phyloP scores from a whole-genome alignment of 2,888 invertebrate species.

The Diogma glabrata region DNA sequence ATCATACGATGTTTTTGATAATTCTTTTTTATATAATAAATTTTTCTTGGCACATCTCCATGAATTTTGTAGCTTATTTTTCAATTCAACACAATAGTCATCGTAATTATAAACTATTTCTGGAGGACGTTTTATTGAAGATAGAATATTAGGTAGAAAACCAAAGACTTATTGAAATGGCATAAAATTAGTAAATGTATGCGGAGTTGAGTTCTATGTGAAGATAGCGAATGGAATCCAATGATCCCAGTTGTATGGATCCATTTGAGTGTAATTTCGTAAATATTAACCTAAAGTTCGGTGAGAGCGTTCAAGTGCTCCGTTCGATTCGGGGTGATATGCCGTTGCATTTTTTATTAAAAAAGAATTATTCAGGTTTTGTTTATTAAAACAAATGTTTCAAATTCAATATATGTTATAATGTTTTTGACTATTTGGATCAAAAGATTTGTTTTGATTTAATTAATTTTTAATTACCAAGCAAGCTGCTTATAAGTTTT shows the following conservation, averaged over 20 bases:
- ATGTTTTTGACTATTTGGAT: no score
- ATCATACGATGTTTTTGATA: background rate
- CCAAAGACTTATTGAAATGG: no score
- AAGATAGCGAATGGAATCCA: background rate
- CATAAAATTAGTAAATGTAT: background rate
- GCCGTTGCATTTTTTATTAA: background rate
- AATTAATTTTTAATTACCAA: no score
- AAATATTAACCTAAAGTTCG: background rate
- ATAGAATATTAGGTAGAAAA: background rate
- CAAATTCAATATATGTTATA: no score
- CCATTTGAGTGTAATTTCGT: background rate
- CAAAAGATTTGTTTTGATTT: no score
- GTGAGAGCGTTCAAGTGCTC: background rate
- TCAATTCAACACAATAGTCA: background rate
- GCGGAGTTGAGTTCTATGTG: background rate
- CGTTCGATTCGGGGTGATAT: background rate
- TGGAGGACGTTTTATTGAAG: background rate
- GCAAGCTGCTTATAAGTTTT: no score
- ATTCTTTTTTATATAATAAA: background rate
- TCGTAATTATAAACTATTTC: background rate
- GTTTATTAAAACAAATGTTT: no score
- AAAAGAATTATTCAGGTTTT: no score
- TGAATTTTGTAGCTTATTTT: background rate
- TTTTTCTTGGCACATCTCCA: background rate
- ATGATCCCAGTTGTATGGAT: no score